phyloP scores from a whole-genome alignment of 2,113 vertebrate species.

The Loxodonta africana region DNA sequence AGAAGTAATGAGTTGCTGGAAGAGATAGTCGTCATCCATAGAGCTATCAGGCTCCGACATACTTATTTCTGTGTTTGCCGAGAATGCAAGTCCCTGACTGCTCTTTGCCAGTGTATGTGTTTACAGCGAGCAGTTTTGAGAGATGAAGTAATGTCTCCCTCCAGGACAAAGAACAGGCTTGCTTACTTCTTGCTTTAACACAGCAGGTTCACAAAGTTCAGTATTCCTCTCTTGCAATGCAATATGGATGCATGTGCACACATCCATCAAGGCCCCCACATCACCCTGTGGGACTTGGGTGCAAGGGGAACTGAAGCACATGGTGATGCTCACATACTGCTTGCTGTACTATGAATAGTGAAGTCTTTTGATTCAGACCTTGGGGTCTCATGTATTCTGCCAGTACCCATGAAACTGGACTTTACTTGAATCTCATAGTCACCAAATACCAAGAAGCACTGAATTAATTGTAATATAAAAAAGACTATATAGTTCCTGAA shows the following conservation, averaged over 20 bases:
- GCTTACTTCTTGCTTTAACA: neutral
- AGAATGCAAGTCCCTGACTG: neutral
- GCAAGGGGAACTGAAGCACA: neutral
- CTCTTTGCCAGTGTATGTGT: neutral
- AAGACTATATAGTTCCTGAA: neutral
- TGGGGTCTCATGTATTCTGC: neutral
- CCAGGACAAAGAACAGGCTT: neutral
- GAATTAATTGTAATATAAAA: conserved; percentile 5
- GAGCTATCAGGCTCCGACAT: neutral
- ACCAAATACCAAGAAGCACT: neutral
- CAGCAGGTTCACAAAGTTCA: neutral
- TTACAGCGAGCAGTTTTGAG: neutral
- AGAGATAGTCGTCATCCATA: neutral
- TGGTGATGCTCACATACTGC: neutral
- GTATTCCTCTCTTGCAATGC: neutral
- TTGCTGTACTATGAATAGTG: neutral
- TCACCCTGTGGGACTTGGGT: neutral
- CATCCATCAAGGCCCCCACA: neutral
- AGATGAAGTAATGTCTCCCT: neutral
- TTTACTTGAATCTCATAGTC: neutral
- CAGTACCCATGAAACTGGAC: neutral
- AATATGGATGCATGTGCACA: neutral
- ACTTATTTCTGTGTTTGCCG: neutral
- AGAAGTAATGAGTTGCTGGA: neutral
- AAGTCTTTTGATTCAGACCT: neutral